These are phyloP conservation scores for Lasioglossum calceatum DNA, from an alignment of 2,888 invertebrate species.

Conservation along the genomic window DNA sequence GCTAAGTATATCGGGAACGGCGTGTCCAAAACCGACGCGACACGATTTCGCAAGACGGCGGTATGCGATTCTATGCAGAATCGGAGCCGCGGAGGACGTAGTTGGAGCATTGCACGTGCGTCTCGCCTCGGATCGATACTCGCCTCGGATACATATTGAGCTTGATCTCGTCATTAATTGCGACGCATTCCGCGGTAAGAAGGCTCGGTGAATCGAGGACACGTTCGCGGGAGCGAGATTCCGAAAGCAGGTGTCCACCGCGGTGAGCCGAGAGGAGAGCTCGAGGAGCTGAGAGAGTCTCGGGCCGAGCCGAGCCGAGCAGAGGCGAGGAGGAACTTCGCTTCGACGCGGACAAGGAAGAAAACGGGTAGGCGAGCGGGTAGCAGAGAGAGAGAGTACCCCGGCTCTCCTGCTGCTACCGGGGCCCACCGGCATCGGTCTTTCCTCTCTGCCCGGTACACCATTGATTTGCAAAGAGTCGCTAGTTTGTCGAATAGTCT, in stretches of 20 bases:
- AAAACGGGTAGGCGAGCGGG: background rate
- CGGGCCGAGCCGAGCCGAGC: background rate
- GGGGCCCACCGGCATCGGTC: background rate
- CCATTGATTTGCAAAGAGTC: conserved; percentile 34
- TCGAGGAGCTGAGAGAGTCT: conserved; percentile 2
- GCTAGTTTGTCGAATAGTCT: conserved; percentile 63
- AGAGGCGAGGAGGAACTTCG: background rate
- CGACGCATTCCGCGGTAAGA: conserved; percentile 7
- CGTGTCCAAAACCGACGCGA: background rate
- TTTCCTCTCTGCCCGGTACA: background rate
- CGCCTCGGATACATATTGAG: conserved; percentile 6
- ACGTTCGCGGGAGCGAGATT: conserved; percentile 21
- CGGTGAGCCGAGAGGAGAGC: background rate
- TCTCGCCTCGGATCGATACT: background rate
- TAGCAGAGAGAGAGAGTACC: background rate
- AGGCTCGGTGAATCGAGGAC: conserved; percentile 26
- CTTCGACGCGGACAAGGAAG: background rate
- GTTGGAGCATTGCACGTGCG: background rate
- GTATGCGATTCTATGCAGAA: background rate
- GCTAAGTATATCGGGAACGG: background rate
- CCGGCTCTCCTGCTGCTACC: background rate
- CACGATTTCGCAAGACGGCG: background rate
- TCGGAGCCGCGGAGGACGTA: background rate
- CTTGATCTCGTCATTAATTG: conserved; percentile 19
- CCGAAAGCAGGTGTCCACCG: conserved; percentile 42